phyloP scores from a whole-genome alignment of 2,113 vertebrate genomes.

The Phycodurus eques region DNA sequence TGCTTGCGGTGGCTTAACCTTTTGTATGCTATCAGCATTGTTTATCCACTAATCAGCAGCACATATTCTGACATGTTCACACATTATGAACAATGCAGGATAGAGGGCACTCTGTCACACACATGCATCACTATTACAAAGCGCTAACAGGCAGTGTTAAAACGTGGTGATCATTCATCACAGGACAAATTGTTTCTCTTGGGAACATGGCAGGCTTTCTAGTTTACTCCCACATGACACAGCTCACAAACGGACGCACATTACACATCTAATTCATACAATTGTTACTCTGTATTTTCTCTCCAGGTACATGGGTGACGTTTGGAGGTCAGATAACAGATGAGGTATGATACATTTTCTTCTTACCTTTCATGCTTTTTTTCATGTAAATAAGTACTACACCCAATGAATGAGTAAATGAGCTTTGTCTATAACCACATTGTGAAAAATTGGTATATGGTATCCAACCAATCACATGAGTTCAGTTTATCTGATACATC shows the following conservation, averaged over 20 bases:
- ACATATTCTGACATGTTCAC: background rate
- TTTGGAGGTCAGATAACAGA: constrained; percentile 93
- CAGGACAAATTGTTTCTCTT: constrained; percentile 21
- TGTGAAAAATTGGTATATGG: background rate
- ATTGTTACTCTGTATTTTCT: constrained; percentile 26
- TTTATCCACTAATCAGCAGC: constrained; percentile 12
- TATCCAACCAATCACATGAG: background rate
- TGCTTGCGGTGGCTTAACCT: constrained; percentile 14
- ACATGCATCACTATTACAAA: background rate
- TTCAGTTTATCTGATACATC: too few species aligned
- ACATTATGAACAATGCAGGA: background rate
- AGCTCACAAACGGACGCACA: background rate
- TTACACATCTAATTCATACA: constrained; percentile 14
- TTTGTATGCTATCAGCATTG: constrained; percentile 32
- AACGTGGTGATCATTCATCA: constrained; percentile 26
- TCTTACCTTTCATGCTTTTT: background rate
- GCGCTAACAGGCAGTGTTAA: constrained; percentile 3
- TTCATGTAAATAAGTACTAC: background rate
- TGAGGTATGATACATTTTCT: constrained; percentile 74
- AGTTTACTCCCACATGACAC: constrained; percentile 28
- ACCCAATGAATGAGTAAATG: background rate
- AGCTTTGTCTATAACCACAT: background rate
- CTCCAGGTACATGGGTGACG: constrained; percentile 91
- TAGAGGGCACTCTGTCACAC: constrained; percentile 6
- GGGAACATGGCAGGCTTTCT: constrained; percentile 24